These are phyloP conservation scores for Ophiodon elongatus DNA, from an alignment of 2,113 vertebrate genomes.

Conservation along the genomic window DNA sequence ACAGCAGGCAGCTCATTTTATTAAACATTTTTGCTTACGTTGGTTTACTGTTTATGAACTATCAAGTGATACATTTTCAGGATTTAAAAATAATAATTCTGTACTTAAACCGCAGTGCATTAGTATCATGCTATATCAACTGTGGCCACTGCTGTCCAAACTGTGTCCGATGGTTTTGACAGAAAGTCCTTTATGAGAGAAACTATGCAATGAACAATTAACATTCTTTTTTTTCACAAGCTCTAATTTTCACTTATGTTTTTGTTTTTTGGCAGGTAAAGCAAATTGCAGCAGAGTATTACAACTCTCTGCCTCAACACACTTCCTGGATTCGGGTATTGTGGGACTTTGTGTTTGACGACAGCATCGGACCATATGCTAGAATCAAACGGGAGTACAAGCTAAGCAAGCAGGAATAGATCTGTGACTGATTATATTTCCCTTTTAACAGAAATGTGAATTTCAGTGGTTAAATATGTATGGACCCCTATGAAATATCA, in stretches of 20 bases:
- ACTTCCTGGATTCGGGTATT: constrained; percentile 94
- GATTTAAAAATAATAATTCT: neutral
- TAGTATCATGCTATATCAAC: neutral
- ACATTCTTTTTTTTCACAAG: neutral
- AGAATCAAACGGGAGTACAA: constrained; percentile 93
- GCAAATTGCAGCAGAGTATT: constrained; percentile 96
- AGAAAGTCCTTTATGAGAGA: neutral
- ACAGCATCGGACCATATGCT: constrained; percentile 91
- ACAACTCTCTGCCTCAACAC: constrained; percentile 93
- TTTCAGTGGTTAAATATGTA: neutral
- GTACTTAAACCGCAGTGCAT: neutral
- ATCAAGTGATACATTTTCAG: neutral
- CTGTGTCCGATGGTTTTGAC: neutral
- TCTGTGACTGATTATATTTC: neutral
- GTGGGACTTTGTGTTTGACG: constrained; percentile 96
- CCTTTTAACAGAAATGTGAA: constrained; percentile 13
- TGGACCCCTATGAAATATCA: neutral
- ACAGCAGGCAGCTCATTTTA: neutral
- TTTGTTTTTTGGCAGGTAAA: constrained; percentile 88
- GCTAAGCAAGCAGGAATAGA: constrained; percentile 79
- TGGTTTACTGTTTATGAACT: neutral
- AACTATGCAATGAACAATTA: neutral
- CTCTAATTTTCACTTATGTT: neutral
- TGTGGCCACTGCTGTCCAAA: neutral
- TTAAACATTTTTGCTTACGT: neutral